A percentile compares a stretch with the other conserved stretches of the same genome.
These are phyloP conservation scores for Andrena cerasifolii DNA, from an alignment of 1,140 invertebrate genomes.

Conservation along the genomic window DNA sequence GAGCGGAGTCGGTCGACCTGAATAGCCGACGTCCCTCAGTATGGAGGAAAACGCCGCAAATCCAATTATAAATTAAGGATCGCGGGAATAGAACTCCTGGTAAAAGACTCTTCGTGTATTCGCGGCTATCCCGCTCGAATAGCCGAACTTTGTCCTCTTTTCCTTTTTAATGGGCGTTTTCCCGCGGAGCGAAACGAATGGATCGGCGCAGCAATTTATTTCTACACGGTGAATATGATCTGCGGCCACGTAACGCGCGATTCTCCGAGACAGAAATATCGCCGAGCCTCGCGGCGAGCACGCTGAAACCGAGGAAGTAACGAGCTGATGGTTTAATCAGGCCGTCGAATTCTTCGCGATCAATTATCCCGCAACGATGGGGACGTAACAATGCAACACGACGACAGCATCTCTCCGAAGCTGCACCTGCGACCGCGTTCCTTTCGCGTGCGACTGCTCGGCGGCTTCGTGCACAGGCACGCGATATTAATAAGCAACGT, in stretches of 20 bases:
- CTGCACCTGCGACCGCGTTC: constrained; percentile 62
- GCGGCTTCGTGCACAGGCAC: constrained; percentile 49
- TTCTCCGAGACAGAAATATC: neutral
- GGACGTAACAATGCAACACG: neutral
- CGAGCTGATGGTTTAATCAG: neutral
- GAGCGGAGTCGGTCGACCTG: constrained; percentile 37
- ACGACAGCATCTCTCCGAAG: neutral
- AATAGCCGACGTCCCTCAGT: constrained; percentile 36
- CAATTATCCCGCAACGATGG: neutral
- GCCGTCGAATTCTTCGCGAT: neutral
- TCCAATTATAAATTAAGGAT: constrained; percentile 53
- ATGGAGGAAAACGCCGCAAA: constrained; percentile 46
- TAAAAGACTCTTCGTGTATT: constrained; percentile 23
- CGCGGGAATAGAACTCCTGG: constrained; percentile 32
- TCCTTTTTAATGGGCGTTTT: neutral
- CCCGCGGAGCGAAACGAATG: neutral
- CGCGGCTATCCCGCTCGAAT: constrained; percentile 16
- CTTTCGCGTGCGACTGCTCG: constrained; percentile 5
- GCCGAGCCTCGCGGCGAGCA: neutral
- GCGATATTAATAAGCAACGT: constrained; percentile 60
- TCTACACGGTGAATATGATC: too few relatives aligned
- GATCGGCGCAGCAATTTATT: too few relatives aligned
- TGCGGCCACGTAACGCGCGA: too few relatives aligned
- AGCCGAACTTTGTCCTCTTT: constrained; percentile 39
- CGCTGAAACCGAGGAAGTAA: neutral